Percentiles rank a stretch among this genome's conserved stretches.
These are phyloP conservation scores for Dufourea novaeangliae DNA, from an alignment of 1,140 invertebrate genomes.

Conservation along the genomic window DNA sequence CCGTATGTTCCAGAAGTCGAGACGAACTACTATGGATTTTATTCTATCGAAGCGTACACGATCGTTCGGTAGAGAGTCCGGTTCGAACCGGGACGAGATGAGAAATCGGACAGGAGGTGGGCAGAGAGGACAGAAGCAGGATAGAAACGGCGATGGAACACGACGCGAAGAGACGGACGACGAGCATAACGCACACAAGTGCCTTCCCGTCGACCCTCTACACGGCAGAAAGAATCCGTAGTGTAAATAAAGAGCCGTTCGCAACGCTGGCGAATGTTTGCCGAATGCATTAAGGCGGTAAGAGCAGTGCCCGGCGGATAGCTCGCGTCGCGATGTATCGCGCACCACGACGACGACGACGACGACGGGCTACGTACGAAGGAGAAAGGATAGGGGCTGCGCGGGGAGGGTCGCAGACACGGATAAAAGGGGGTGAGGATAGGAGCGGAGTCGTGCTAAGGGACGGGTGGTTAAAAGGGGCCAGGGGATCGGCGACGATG, in stretches of 20 bases:
- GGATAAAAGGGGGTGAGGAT: background rate
- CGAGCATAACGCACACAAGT: conserved; percentile 33
- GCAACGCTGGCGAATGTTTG: conserved; percentile 75
- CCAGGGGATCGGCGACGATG: conserved; percentile 69
- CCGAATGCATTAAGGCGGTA: conserved; percentile 75
- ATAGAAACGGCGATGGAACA: no score
- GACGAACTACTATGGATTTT: background rate
- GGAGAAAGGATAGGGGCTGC: conserved; percentile 23
- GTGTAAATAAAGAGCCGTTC: conserved; percentile 76
- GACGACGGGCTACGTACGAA: conserved; percentile 10
- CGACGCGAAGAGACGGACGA: conserved; percentile 15
- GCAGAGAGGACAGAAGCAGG: background rate
- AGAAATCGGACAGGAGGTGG: background rate
- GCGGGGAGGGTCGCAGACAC: conserved; percentile 24
- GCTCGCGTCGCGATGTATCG: conserved; percentile 65
- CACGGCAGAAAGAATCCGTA: conserved; percentile 68
- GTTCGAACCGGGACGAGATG: no score
- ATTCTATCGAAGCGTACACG: background rate
- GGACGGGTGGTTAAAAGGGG: conserved; percentile 45
- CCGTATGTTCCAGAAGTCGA: no score
- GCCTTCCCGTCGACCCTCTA: conserved; percentile 24
- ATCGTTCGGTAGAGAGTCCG: background rate
- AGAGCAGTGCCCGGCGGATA: conserved; percentile 62
- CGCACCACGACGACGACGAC: conserved; percentile 14
- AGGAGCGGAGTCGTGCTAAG: conserved; percentile 22